Percentiles rank a stretch among this genome's conserved stretches.
These are phyloP conservation scores for Cephalopachus bancanus DNA, from an alignment of 2,797 vertebrate genomes.

Conservation along the genomic window DNA sequence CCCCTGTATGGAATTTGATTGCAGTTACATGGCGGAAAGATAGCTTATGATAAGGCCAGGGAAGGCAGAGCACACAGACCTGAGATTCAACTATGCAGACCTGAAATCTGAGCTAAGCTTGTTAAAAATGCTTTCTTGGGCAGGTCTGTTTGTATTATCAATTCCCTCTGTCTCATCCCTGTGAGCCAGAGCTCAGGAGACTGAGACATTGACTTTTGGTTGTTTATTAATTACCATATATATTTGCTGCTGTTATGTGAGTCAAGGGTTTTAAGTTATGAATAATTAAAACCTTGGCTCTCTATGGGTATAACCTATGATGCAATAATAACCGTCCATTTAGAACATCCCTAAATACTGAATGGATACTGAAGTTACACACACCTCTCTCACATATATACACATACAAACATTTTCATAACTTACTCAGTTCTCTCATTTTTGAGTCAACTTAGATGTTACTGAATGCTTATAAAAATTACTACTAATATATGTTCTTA, in stretches of 20 bases:
- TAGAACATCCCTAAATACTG: not conserved
- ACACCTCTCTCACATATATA: not conserved
- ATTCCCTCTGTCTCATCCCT: not conserved
- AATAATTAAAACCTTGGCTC: slow-evolving; percentile 74
- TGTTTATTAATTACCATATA: slow-evolving; percentile 76
- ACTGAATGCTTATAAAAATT: not conserved
- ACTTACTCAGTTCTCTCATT: not conserved
- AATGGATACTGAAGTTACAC: not conserved
- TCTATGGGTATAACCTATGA: not conserved
- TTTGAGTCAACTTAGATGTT: not conserved
- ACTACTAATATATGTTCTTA: not conserved
- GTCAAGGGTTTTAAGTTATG: slow-evolving; percentile 51
- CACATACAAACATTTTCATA: not conserved
- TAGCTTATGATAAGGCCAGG: not conserved
- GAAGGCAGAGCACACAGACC: not conserved
- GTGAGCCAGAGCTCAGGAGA: slow-evolving; percentile 44
- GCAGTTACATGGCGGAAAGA: not conserved
- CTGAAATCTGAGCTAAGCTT: too few species aligned
- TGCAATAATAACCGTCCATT: not conserved
- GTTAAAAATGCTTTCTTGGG: not conserved
- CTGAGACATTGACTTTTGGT: slow-evolving; percentile 20
- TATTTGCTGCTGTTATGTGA: slow-evolving; percentile 57
- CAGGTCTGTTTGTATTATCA: not conserved
- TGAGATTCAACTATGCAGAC: not conserved
- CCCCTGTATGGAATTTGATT: not conserved